A percentile compares a stretch with the other conserved stretches of the same genome.
phyloP scores from a whole-genome alignment of 37 sponge, comb jelly and placozoan species.

The Lycopodina hypogea region DNA sequence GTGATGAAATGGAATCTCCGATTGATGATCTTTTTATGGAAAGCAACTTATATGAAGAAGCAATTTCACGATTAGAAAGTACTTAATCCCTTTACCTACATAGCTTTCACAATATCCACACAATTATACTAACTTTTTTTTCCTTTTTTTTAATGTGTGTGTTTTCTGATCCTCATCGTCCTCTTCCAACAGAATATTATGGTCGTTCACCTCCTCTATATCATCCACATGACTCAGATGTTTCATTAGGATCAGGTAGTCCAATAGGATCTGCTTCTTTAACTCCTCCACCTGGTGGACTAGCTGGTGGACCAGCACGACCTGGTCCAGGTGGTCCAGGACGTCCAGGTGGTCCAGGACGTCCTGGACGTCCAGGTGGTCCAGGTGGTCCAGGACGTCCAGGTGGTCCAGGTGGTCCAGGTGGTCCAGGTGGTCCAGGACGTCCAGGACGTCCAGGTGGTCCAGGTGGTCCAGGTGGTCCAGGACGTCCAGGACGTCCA shows the following conservation, averaged over 20 bases:
- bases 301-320: not conserved
- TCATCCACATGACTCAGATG: not conserved
- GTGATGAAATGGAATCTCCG: too few relatives aligned
- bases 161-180: not conserved
- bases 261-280: not conserved
- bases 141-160: too few relatives aligned
- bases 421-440: slow-evolving; percentile 5
- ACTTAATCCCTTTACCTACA: too few relatives aligned
- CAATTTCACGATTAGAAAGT: too few relatives aligned
- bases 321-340: not conserved
- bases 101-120: too few relatives aligned
- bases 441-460: not conserved
- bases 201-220: not conserved
- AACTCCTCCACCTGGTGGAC: not conserved
- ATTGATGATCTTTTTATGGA: too few relatives aligned
- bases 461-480: slow-evolving; percentile 6
- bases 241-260: too few relatives aligned
- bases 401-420: slow-evolving; percentile 1
- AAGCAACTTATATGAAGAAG: too few relatives aligned
- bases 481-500: not conserved
- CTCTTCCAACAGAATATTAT: not conserved
- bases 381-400: slow-evolving; percentile 3
- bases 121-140: too few relatives aligned
- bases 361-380: slow-evolving; percentile 2
- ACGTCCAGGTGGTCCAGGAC: slow-evolving; percentile 1